A percentile compares a stretch with the other conserved stretches of the same genome.
Conservation (phyloP, 2,888 invertebrate species). For the Rhaphigaster nebulosa region DNA sequence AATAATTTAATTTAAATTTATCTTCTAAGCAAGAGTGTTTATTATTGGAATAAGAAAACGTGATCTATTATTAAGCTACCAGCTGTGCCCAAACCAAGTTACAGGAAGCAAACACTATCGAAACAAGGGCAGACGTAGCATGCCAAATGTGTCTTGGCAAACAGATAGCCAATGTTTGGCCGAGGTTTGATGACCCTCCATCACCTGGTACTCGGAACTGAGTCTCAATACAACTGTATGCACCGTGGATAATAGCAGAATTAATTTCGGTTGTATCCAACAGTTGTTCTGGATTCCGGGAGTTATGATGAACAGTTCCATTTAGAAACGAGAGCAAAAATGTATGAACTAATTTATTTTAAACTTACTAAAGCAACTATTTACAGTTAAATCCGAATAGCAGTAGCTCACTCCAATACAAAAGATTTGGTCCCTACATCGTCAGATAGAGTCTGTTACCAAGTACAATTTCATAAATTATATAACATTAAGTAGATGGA, state of each 20-base stretch:
- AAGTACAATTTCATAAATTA: too few relatives aligned
- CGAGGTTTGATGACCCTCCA: slow-evolving; percentile 38
- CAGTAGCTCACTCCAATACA: too few relatives aligned
- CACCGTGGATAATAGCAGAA: not conserved
- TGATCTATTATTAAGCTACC: not conserved
- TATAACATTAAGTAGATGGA: too few relatives aligned
- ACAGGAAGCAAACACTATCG: slow-evolving; percentile 31
- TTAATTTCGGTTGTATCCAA: not conserved
- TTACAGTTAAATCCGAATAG: too few relatives aligned
- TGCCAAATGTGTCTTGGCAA: slow-evolving; percentile 42
- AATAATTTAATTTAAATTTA: not conserved
- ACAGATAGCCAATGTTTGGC: not conserved
- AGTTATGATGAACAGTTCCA: not conserved
- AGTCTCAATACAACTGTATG: not conserved
- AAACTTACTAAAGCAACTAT: too few relatives aligned
- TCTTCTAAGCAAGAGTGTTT: not conserved
- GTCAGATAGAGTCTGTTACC: too few relatives aligned
- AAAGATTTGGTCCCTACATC: too few relatives aligned
- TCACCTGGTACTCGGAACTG: not conserved
- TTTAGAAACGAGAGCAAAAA: too few relatives aligned
- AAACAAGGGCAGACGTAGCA: slow-evolving; percentile 9
- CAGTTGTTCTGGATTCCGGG: not conserved
- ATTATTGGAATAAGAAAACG: not conserved
- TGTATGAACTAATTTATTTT: too few relatives aligned
- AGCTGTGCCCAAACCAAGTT: not conserved